Base-by-base conservation (phyloP, 2,797 vertebrate genomes). In the Trematomus bernacchii region DNA sequence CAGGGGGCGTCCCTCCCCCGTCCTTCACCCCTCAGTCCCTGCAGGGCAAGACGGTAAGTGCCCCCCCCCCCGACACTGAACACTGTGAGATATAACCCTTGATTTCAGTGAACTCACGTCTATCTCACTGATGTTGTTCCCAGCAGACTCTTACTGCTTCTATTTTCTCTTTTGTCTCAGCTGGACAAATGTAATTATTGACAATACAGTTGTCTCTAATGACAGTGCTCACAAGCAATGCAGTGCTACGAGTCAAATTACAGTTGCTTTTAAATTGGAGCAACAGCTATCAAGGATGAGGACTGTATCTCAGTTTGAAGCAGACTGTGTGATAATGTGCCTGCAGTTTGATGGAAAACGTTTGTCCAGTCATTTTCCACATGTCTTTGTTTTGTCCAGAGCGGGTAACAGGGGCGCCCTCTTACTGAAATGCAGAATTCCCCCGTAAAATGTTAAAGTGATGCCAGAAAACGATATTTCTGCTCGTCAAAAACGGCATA, bases 31-130 rank as follows among this genome's bases (percentile, higher is more conserved):
- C 96, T 27, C 97, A 98, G 95, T 95, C 92, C 51, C 95, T 99
- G 77, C 98, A 99, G 79, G 96, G 97, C 76, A 99, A 98, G 95
- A 98, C 97, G 89, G 97, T 99, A 93, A 95, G 97, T 7, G 8
- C 19, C 6, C 14, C 27, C 12, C 11, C 11, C 23, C 18, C 55
- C 23, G 21, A 9, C 23, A 16, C 44, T 43, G 11, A 16, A 18
- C 7, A 27, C 44, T 0, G 0, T n/a, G n/a, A 66, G 4, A 60
- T 42, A 15, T 21, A 47, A 14, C 11, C 12, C 8, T 27, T 11
- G 44, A 12, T 40, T 12, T 50, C 58, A 57, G 10, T 46, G 3
- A 16, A n/a, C 23, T 15, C 44, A 27, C 6, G 8, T 50, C 30
- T 21, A 33, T 68, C 30, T 14, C 15, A 48, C 0, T 50, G 4